Evolutionary conservation across 2,888 invertebrate species (phyloP).

Genomic region (Euproctis similis): DNA sequence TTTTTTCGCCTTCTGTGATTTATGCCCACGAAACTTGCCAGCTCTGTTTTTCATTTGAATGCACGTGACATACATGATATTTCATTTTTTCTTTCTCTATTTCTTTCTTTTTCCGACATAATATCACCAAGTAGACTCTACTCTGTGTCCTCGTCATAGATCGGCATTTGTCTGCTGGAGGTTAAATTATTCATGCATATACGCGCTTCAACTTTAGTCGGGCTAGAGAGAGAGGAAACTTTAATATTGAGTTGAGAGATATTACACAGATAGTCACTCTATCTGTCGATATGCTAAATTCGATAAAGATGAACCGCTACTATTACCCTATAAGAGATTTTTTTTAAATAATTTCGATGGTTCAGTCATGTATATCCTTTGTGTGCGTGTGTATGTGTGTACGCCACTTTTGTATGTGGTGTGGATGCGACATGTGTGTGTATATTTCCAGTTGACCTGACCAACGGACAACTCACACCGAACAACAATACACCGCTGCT

Average conservation of each 20-base stretch:
- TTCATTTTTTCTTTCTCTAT: no score
- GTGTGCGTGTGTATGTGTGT: constrained; percentile 54
- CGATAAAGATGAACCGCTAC: constrained; percentile 41
- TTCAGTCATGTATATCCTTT: constrained; percentile 73
- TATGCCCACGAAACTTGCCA: constrained; percentile 73
- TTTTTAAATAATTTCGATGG: constrained; percentile 48
- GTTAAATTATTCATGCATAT: constrained; percentile 72
- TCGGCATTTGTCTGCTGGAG: constrained; percentile 62
- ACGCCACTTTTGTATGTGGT: constrained; percentile 55
- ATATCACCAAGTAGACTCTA: constrained; percentile 56
- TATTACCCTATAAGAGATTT: constrained; percentile 25
- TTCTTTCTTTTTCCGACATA: constrained; percentile 66
- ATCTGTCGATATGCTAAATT: constrained; percentile 56
- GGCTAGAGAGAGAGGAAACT: constrained; percentile 48
- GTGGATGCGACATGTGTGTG: constrained; percentile 78
- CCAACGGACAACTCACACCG: constrained; percentile 96
- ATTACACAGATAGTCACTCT: constrained; percentile 63
- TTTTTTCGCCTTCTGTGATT: constrained; percentile 73
- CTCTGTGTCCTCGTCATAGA: constrained; percentile 59
- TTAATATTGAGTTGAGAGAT: constrained; percentile 59
- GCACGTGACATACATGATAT: constrained; percentile 75
- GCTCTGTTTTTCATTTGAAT: constrained; percentile 75
- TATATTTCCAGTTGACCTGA: constrained; percentile 93
- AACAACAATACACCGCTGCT: constrained; percentile 97
- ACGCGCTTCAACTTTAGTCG: constrained; percentile 60